Conservation (phyloP, 2,888 invertebrate genomes). For the Neoaliturus tenellus region DNA sequence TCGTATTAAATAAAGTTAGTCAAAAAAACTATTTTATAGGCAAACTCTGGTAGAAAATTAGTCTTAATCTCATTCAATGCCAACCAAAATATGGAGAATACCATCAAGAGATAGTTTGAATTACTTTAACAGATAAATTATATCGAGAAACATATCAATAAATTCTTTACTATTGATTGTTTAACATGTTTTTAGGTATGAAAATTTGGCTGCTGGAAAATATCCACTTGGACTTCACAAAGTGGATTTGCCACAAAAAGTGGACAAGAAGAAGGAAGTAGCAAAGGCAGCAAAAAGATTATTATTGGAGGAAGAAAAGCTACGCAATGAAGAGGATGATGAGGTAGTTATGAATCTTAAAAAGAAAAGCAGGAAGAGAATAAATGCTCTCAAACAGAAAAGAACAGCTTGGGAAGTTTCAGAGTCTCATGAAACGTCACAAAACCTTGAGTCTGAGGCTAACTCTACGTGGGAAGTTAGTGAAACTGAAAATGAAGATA, state of each 20-base stretch:
- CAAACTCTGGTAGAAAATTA: too few relatives aligned
- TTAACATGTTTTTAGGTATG: conserved; percentile 71
- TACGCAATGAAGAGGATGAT: not conserved
- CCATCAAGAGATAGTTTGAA: too few relatives aligned
- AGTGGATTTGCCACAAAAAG: conserved; percentile 72
- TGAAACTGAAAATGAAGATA: not conserved
- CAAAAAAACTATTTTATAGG: too few relatives aligned
- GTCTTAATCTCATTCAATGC: too few relatives aligned
- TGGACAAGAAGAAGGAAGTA: conserved; percentile 44
- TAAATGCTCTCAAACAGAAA: not conserved
- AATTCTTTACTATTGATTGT: not conserved
- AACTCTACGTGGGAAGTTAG: conserved; percentile 42
- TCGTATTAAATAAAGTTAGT: too few relatives aligned
- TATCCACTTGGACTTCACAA: conserved; percentile 82
- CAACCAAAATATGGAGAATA: too few relatives aligned
- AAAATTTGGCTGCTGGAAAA: conserved; percentile 76
- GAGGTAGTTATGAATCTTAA: not conserved
- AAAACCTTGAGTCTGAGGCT: not conserved
- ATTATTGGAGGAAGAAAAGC: conserved; percentile 28
- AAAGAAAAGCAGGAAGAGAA: conserved; percentile 40
- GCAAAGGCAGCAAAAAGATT: conserved; percentile 60
- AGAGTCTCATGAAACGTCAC: conserved; percentile 41
- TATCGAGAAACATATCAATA: too few relatives aligned
- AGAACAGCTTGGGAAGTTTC: conserved; percentile 29
- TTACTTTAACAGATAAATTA: too few relatives aligned